Evolutionary conservation across 2,113 vertebrate genomes (phyloP), one percentile per base, ranked within the genome.

Genomic region (Engraulis encrasicolus): DNA sequence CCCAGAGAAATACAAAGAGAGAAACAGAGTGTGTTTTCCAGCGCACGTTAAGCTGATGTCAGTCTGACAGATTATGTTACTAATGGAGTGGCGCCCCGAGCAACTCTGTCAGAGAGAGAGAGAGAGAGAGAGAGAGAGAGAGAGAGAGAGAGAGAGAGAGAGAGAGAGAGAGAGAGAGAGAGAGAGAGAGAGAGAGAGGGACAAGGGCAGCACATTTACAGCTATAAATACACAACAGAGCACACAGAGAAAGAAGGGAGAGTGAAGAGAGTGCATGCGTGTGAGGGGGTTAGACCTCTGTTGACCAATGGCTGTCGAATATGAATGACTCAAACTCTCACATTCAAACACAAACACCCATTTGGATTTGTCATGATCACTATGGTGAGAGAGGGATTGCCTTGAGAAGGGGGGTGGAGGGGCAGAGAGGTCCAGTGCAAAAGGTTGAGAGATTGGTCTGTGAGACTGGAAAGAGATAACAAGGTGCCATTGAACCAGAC

Each of bases 61-160:
- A 45, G 80, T 49, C 54, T 50, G 81, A 74, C 66, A 74, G 66
- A 74, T 74, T 74, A 74, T 74, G 66, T 74, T 74, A 74, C 66
- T 74, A 74, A 74, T 74, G 66, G 66, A 74, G 66, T 1, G 27
- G 27, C 2, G 66, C 61, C 27, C 61, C 27, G 34, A 71, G 61
- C 61, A 71, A 34, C 66, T 74, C 66, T 19, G 31, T 74, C 66
- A 74, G 66, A 74, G 66, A 36, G 66, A 31, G 15, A 31, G 17
- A 14, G 11, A 20, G 1, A 14, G 4, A 31, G 14, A 34, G 66
- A 74, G 66, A 17, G 66, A 31, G 15, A 31, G 17, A 14, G 11
- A 20, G 1, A 14, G 4, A 31, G 14, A 34, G 66, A 74, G 66
- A 74, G 66, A 74, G 66, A 36, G 66, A 31, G 15, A 31, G 17